Evolutionary conservation across 1,140 invertebrate species (phyloP).

Genomic region (Pristionchus pacificus): DNA sequence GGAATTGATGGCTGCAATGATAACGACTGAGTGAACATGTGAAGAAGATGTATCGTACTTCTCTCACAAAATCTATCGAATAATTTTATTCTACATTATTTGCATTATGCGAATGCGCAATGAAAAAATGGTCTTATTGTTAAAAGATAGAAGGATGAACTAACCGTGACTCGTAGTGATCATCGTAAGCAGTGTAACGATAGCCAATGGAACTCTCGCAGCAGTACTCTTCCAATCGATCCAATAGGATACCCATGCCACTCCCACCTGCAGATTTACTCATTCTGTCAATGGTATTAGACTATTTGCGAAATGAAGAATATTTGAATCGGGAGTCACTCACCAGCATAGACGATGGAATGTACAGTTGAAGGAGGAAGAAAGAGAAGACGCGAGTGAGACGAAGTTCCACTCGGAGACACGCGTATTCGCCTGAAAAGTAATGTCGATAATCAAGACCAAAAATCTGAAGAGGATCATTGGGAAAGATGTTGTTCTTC

Average conservation of each 20-base stretch:
- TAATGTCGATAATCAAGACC: background rate
- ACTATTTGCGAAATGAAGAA: no score
- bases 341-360: slow-evolving; percentile 60
- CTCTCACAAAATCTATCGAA: background rate
- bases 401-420: slow-evolving; percentile 84
- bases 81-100: background rate
- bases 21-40: background rate
- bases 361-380: slow-evolving; percentile 76
- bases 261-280: background rate
- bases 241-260: slow-evolving; percentile 49
- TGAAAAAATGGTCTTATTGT: background rate
- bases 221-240: slow-evolving; percentile 57
- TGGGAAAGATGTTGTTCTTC: background rate
- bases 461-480: no score
- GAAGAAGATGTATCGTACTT: background rate
- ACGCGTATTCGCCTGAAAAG: slow-evolving; percentile 70
- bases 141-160: slow-evolving; percentile 5
- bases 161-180: slow-evolving; percentile 38
- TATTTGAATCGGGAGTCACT: slow-evolving; percentile 59
- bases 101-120: background rate
- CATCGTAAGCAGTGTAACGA: slow-evolving; percentile 41
- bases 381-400: slow-evolving; percentile 95
- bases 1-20: slow-evolving; percentile 37
- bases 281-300: no score
- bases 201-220: slow-evolving; percentile 40